Evolutionary conservation across 2,113 vertebrate species (phyloP).

Genomic region (Ailurus styani): DNA sequence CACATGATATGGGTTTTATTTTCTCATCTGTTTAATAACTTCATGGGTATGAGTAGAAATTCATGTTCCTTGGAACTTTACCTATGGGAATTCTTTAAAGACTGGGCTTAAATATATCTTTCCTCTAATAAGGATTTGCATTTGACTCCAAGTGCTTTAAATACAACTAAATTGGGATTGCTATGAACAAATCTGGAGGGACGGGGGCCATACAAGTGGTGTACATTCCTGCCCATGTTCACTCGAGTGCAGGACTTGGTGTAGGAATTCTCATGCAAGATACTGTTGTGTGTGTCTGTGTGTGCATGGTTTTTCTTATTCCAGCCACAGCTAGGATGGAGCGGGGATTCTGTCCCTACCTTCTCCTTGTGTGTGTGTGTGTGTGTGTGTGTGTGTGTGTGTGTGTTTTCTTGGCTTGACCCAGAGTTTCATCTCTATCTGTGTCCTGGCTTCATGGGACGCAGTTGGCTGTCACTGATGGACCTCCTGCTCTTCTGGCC

Average conservation of each 20-base stretch:
- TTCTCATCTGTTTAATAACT: background rate
- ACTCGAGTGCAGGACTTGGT: background rate
- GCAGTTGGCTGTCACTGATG: background rate
- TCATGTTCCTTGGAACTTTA: background rate
- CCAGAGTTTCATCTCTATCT: background rate
- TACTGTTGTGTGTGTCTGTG: background rate
- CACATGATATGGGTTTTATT: background rate
- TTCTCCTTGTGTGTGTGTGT: background rate
- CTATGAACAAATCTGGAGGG: too few relatives aligned
- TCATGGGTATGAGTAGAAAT: background rate
- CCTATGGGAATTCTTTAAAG: background rate
- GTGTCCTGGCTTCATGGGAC: background rate
- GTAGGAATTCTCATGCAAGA: background rate
- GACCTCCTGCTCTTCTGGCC: background rate
- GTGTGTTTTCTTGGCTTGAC: background rate
- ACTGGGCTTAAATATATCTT: background rate
- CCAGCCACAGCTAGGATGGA: too few relatives aligned
- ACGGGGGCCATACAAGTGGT: fast-evolving
- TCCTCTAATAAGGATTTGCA: background rate
- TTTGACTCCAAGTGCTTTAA: background rate
- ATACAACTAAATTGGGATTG: background rate
- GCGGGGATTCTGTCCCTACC: background rate
- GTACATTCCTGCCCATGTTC: fast-evolving
- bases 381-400: background rate
- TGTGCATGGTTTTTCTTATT: too few relatives aligned